Evolutionary conservation across 2,888 invertebrate species (phyloP), one percentile per base, ranked within the genome.

Genomic region (Biston betularia): DNA sequence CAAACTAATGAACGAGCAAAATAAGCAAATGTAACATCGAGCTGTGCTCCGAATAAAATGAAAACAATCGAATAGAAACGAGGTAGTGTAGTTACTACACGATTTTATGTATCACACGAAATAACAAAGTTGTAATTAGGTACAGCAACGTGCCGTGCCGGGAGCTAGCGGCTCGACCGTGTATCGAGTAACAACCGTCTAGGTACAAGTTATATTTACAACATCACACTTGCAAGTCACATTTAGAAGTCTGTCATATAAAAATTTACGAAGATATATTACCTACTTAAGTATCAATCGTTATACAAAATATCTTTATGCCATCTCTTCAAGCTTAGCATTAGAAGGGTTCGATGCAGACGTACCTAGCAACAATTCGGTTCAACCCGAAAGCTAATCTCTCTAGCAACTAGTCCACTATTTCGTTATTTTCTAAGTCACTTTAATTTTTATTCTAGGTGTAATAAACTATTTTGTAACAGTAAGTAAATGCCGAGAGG

Each of bases 71-170:
- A 83, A 80, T 83, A 85, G 82, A 88, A 85, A 88, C 89, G 91
- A 93, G 92, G 90, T 91, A 90, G 90, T 91, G 90, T 90, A 92
- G 90, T 90, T 89, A 82, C 92, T 92, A 93, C 92, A 92, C 91
- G 82, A 85, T 76, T 80, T 70, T 80, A 86, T 82, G 83, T 90
- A 91, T 90, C 90, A 92, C 91, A 89, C 89, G 80, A 79, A 82
- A 71, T 76, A 81, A 79, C 74, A 75, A 75, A 73, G 63, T 78
- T 77, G 75, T 79, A 75, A 73, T 70, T 81, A 79, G 73, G 77
- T 82, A 82, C 73, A 81, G 79, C 84, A 75, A 72, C 65, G 64
- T 55, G 79, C 78, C 65, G 80, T 75, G 79, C 78, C 69, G 77
- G 78, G 74, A 78, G 76, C 75, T 82, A 81, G 79, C 80, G 83